Evolutionary conservation across 2,113 vertebrate species (phyloP).

Genomic region (Cairina moschata): DNA sequence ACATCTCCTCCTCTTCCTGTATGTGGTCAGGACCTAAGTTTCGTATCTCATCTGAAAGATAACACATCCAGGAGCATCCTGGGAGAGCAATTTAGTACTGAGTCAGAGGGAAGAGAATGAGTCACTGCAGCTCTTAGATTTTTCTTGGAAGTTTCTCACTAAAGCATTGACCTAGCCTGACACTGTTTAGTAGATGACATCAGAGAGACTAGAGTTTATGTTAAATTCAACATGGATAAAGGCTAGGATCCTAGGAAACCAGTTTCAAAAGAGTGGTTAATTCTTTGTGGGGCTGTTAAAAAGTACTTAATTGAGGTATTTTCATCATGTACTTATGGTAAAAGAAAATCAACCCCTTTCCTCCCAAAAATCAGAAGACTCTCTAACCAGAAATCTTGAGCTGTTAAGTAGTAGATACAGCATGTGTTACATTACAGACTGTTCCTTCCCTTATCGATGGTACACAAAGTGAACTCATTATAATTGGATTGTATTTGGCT

Average conservation of each 20-base stretch:
- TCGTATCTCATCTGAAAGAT: constrained; percentile 31
- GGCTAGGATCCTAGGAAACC: not conserved
- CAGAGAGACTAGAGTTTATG: not conserved
- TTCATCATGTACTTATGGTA: not conserved
- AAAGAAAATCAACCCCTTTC: not conserved
- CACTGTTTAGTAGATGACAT: constrained; percentile 48
- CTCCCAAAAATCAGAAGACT: not conserved
- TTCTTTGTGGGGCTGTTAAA: not conserved
- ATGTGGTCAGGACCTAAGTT: not conserved
- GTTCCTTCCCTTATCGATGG: constrained; percentile 26
- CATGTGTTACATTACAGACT: constrained; percentile 1
- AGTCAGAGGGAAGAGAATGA: constrained; percentile 64
- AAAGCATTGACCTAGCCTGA: constrained; percentile 48
- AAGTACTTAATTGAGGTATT: not conserved
- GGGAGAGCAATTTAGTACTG: constrained; percentile 66
- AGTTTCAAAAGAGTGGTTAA: not conserved
- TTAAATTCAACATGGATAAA: constrained; percentile 6
- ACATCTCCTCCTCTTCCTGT: not conserved
- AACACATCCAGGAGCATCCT: constrained; percentile 57
- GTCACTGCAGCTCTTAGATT: constrained; percentile 45
- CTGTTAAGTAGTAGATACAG: not conserved
- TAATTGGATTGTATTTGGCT: not conserved
- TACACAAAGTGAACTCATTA: not conserved
- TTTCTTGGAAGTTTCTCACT: constrained; percentile 70
- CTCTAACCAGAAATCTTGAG: not conserved